phyloP scores from a whole-genome alignment of 2,888 invertebrate species.

The Limnephilus auricula region DNA sequence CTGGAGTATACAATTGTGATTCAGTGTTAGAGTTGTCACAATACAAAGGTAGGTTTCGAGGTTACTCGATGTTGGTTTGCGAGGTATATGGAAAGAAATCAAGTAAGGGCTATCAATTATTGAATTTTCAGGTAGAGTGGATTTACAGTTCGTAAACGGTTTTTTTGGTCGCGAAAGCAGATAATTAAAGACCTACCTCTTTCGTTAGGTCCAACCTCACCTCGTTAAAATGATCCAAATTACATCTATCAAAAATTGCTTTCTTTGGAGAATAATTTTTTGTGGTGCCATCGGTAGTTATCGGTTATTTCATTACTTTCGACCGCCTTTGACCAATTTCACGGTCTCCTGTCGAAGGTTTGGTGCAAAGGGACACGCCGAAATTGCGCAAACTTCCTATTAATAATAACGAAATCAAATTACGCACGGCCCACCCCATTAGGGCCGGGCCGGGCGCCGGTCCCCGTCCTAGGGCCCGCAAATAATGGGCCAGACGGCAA shows the following conservation, averaged over 20 bases:
- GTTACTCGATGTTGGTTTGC: no score
- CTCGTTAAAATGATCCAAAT: background rate
- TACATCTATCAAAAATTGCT: conserved; percentile 6
- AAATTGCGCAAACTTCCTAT: conserved; percentile 60
- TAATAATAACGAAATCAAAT: conserved; percentile 60
- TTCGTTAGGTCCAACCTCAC: background rate
- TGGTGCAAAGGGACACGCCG: conserved; percentile 38
- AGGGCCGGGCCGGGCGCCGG: conserved; percentile 69
- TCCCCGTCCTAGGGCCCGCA: conserved; percentile 74
- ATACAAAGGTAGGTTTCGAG: no score
- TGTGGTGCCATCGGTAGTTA: background rate
- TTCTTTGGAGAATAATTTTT: conserved; percentile 12
- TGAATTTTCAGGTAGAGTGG: no score
- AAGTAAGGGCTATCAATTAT: no score
- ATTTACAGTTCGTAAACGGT: background rate
- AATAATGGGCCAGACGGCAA: conserved; percentile 75
- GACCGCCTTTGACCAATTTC: background rate
- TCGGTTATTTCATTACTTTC: background rate
- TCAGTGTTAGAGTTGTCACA: no score
- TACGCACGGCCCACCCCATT: conserved; percentile 55
- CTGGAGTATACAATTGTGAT: no score
- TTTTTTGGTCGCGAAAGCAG: background rate
- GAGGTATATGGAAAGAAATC: no score
- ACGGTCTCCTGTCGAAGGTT: background rate
- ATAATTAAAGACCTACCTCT: background rate